phyloP scores from a whole-genome alignment of 2,888 invertebrate species.

The Ptychoptera albimana region DNA sequence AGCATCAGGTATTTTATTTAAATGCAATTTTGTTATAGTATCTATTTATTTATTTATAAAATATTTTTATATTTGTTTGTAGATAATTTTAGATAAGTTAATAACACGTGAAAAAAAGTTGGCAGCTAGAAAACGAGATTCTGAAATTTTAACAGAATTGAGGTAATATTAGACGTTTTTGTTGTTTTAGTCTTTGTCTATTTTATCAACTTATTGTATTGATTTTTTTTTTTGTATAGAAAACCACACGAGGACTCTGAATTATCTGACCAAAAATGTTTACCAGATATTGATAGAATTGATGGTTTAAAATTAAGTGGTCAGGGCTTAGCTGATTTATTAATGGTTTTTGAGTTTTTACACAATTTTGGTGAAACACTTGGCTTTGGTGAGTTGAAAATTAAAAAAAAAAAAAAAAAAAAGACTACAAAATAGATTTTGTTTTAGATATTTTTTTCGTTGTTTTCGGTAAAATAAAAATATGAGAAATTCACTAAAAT shows the following conservation, averaged over 20 bases:
- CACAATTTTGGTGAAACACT: constrained; percentile 91
- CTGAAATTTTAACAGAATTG: constrained; percentile 49
- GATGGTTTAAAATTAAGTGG: constrained; percentile 68
- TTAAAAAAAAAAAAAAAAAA: not conserved
- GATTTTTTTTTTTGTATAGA: constrained; percentile 25
- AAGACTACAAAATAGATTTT: too few species aligned
- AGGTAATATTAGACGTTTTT: constrained; percentile 30
- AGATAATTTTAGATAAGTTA: constrained; percentile 68
- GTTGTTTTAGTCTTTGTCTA: constrained; percentile 2
- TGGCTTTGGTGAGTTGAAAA: constrained; percentile 59
- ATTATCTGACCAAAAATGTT: constrained; percentile 52
- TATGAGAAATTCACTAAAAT: too few species aligned
- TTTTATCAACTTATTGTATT: not conserved
- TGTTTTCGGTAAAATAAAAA: not conserved
- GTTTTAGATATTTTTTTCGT: not conserved
- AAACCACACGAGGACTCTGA: constrained; percentile 88
- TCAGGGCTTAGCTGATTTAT: constrained; percentile 76
- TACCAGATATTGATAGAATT: constrained; percentile 60
- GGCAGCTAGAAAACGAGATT: constrained; percentile 52
- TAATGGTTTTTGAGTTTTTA: constrained; percentile 94
- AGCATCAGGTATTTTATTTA: constrained; percentile 23
- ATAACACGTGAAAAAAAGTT: constrained; percentile 73
- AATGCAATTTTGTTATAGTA: not conserved
- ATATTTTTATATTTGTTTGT: constrained; percentile 33
- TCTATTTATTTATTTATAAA: not conserved